These are phyloP conservation scores for Vulpes lagopus DNA, from an alignment of 2,113 vertebrate genomes.

Conservation along the genomic window DNA sequence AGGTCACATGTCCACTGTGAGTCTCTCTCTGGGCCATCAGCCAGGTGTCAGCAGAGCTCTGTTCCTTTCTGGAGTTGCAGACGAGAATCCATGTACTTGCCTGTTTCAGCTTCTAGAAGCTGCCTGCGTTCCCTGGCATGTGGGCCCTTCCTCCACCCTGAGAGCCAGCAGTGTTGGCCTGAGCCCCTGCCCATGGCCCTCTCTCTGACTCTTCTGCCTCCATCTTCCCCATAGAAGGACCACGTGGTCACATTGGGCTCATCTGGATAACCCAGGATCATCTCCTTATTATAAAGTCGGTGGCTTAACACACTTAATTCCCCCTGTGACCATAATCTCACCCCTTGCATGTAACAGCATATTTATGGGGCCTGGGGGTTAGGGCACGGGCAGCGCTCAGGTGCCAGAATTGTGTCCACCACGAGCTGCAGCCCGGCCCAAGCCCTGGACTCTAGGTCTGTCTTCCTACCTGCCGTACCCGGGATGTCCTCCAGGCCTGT, in stretches of 20 bases:
- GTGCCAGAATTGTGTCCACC: background rate
- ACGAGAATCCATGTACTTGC: background rate
- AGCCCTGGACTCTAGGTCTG: background rate
- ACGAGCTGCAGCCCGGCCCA: background rate
- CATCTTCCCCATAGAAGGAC: background rate
- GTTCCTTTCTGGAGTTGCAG: background rate
- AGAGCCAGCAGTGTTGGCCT: background rate
- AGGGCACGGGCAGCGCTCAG: background rate
- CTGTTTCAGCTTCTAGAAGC: background rate
- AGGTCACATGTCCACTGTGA: background rate
- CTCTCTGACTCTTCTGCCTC: background rate
- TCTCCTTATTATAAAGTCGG: background rate
- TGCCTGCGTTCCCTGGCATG: accelerated
- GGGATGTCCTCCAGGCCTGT: background rate
- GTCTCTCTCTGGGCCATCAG: accelerated
- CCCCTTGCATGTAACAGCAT: accelerated
- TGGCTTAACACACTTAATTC: background rate
- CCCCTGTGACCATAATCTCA: background rate
- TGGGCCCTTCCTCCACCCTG: background rate
- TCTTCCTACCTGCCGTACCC: too few species aligned
- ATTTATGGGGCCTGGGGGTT: accelerated
- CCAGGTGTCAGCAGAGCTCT: background rate
- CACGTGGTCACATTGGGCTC: background rate
- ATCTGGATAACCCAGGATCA: too few species aligned
- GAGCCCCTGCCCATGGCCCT: background rate